phyloP scores from a whole-genome alignment of 2,113 vertebrate genomes.

The Danionella cerebrum region DNA sequence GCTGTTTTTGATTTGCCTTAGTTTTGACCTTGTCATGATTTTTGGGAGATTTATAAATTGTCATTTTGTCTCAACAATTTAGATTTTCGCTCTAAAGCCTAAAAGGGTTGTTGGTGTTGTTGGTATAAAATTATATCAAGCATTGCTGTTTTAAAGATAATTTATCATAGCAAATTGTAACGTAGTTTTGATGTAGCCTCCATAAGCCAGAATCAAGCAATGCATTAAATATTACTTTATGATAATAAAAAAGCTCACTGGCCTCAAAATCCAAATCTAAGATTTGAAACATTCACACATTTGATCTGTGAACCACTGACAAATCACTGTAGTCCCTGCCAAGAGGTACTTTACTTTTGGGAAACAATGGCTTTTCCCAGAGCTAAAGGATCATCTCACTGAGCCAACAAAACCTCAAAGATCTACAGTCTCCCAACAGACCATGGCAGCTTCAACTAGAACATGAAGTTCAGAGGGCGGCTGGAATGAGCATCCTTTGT shows the following conservation, averaged over 20 bases:
- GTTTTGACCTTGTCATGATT: no score
- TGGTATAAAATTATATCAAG: no score
- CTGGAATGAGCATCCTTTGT: constrained; percentile 2
- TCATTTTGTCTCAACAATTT: no score
- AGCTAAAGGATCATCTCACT: not conserved
- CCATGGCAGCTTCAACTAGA: constrained; percentile 5
- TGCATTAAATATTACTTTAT: no score
- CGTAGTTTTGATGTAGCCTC: no score
- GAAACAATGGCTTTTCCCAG: constrained; percentile 17
- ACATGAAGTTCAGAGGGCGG: constrained; percentile 8
- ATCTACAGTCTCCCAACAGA: not conserved
- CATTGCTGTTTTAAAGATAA: no score
- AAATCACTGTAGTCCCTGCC: not conserved
- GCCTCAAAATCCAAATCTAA: constrained; percentile 1
- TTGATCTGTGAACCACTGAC: not conserved
- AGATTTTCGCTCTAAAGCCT: no score
- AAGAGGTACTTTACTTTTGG: constrained; percentile 15
- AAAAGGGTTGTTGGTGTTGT: no score
- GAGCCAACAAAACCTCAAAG: constrained; percentile 21
- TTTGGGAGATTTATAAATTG: no score
- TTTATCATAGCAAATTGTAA: no score
- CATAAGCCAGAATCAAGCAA: no score
- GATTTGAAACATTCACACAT: not conserved
- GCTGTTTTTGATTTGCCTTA: no score
- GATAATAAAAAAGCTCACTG: constrained; percentile 2